Conservation (phyloP, 2,888 invertebrate genomes). For the Eilema sororculum region DNA sequence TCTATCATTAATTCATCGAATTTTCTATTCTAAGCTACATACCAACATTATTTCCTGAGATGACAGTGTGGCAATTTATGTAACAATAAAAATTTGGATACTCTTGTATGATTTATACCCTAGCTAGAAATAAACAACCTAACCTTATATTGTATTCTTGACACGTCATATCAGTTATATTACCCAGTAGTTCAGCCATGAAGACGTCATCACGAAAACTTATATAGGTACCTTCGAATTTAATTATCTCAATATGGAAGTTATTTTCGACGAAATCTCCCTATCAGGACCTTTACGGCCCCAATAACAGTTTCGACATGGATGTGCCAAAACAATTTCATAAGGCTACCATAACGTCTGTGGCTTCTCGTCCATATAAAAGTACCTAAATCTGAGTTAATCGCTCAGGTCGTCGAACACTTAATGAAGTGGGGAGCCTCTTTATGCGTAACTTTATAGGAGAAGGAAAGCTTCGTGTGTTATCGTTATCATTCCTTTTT, state of each 20-base stretch:
- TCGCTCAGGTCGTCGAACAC: slow-evolving; percentile 67
- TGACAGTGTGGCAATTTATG: too few relatives aligned
- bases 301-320: slow-evolving; percentile 46
- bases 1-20: too few relatives aligned
- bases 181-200: not conserved
- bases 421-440: slow-evolving; percentile 66
- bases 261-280: not conserved
- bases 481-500: slow-evolving; percentile 14
- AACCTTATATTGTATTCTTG: not conserved
- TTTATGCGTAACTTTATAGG: slow-evolving; percentile 56
- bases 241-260: not conserved
- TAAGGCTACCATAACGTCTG: slow-evolving; percentile 49
- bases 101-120: not conserved
- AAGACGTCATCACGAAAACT: not conserved
- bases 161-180: not conserved
- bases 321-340: slow-evolving; percentile 53
- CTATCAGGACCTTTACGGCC: slow-evolving; percentile 15
- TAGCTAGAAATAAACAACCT: not conserved
- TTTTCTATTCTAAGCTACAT: too few relatives aligned
- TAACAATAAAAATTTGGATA: too few relatives aligned
- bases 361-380: slow-evolving; percentile 57
- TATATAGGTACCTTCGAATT: not conserved
- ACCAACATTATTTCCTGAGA: too few relatives aligned
- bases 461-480: slow-evolving; percentile 37
- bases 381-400: slow-evolving; percentile 68